A percentile compares a stretch with the other conserved stretches of the same genome.
phyloP scores from a whole-genome alignment of 2,888 invertebrate species.

The Ctenicera cuprea region DNA sequence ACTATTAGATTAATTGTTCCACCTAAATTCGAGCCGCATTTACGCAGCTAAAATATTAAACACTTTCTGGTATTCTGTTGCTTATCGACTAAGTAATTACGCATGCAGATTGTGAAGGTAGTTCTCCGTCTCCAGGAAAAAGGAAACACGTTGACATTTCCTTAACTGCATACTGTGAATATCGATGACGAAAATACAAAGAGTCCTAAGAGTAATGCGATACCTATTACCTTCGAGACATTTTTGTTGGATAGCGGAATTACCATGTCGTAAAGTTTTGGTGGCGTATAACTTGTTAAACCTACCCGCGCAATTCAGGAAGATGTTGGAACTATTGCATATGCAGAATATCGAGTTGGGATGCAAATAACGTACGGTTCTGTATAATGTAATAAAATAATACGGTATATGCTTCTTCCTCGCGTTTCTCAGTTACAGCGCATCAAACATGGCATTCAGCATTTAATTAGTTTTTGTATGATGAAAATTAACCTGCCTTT shows the following conservation, averaged over 20 bases:
- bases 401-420: constrained; percentile 12
- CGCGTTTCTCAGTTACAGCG: neutral
- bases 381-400: constrained; percentile 13
- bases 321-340: constrained; percentile 24
- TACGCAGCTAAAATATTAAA: constrained; percentile 35
- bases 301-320: constrained; percentile 1
- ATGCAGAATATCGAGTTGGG: constrained; percentile 2
- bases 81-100: constrained; percentile 25
- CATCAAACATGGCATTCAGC: neutral
- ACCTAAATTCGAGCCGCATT: constrained; percentile 34
- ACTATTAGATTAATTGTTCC: constrained; percentile 41
- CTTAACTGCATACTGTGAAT: constrained; percentile 27
- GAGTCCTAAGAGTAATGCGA: neutral
- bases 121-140: constrained; percentile 25
- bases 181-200: constrained; percentile 21
- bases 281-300: constrained; percentile 10
- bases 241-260: constrained; percentile 5
- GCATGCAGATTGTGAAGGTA: constrained; percentile 19
- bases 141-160: constrained; percentile 32
- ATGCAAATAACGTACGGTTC: constrained; percentile 23
- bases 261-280: constrained; percentile 9
- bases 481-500: neutral
- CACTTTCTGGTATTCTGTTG: constrained; percentile 6
- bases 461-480: neutral
- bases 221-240: constrained; percentile 18